A percentile compares a stretch with the other conserved stretches of the same genome.
Conservation (phyloP, 2,888 invertebrate species). For the Lasioglossum figueresi region DNA sequence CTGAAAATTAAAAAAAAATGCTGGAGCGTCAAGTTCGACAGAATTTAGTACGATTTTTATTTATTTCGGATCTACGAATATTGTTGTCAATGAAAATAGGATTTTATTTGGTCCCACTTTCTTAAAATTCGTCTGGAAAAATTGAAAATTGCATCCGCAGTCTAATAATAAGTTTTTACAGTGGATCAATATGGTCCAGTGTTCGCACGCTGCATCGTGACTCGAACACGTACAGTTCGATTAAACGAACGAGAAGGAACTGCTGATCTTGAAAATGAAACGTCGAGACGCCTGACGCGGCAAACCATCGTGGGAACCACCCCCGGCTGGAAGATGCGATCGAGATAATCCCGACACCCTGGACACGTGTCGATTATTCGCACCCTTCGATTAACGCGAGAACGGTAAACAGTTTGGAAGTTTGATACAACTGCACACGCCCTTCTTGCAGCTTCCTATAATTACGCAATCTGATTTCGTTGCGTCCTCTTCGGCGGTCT, state of each 20-base stretch:
- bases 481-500: not conserved
- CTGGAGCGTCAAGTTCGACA: no score
- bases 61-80: no score
- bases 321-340: constrained; percentile 37
- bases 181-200: not conserved
- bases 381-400: constrained; percentile 36
- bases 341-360: constrained; percentile 49
- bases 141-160: no score
- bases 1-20: no score
- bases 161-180: no score
- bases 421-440: constrained; percentile 35
- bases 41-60: no score
- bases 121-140: no score
- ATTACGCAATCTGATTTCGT: not conserved
- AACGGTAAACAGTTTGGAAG: constrained; percentile 30
- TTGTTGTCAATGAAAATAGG: no score
- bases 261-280: constrained; percentile 41
- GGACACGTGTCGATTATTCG: constrained; percentile 61
- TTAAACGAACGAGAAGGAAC: constrained; percentile 44
- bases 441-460: not conserved
- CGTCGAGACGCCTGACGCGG: constrained; percentile 16
- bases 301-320: constrained; percentile 44
- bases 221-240: constrained; percentile 29
- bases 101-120: no score
- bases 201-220: not conserved